phyloP scores from a whole-genome alignment of 2,888 invertebrate species.

The Bellardia pandia region DNA sequence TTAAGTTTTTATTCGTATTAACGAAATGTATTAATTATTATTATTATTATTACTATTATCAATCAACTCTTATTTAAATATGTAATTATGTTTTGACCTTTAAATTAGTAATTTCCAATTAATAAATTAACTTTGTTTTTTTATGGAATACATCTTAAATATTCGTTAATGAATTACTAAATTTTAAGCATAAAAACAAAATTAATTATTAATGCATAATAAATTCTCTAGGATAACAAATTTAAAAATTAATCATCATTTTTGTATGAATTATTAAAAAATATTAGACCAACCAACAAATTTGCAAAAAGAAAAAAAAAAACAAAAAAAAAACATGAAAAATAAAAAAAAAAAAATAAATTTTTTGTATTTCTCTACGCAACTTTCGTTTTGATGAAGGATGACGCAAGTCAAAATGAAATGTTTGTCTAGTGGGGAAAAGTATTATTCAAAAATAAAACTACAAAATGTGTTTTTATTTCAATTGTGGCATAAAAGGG shows the following conservation, averaged over 20 bases:
- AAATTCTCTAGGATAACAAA: constrained; percentile 71
- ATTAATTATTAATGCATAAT: constrained; percentile 44
- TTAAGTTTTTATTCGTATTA: constrained; percentile 58
- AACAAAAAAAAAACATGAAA: constrained; percentile 22
- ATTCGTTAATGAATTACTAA: constrained; percentile 50
- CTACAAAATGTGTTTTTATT: constrained; percentile 39
- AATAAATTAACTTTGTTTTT: constrained; percentile 8
- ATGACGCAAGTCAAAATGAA: not conserved
- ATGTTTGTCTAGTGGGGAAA: constrained; percentile 42
- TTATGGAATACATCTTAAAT: constrained; percentile 52
- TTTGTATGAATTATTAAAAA: constrained; percentile 70
- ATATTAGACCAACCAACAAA: constrained; percentile 68
- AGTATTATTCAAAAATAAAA: constrained; percentile 55
- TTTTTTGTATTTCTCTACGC: constrained; percentile 46
- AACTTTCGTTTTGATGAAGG: constrained; percentile 25
- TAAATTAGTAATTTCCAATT: constrained; percentile 15
- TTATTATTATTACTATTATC: constrained; percentile 46
- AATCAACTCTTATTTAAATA: constrained; percentile 14
- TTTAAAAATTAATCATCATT: constrained; percentile 62
- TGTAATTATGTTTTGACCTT: constrained; percentile 28
- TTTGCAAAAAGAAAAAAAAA: constrained; percentile 56
- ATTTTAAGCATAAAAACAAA: constrained; percentile 55
- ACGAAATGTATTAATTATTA: constrained; percentile 57
- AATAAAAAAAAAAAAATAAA: constrained; percentile 52
- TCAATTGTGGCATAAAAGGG: not conserved